Evolutionary conservation across 2,888 invertebrate genomes (phyloP), one percentile per base, ranked within the genome.

Genomic region (Saturnia japonica): DNA sequence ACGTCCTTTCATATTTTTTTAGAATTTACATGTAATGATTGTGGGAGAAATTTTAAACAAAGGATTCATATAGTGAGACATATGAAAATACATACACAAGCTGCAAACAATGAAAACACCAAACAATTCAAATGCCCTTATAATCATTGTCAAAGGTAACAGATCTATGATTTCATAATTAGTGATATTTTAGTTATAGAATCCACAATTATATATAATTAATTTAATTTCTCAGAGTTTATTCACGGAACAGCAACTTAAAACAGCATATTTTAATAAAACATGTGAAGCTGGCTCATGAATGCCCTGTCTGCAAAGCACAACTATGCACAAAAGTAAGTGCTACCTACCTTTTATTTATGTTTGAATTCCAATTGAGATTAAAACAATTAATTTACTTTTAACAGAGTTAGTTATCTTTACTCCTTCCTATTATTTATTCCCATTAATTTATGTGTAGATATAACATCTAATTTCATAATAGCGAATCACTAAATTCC

Each of bases 191-290:
- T 34, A 68, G 25, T 28, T 16, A 28, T 45, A 14, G 9, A 9
- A n/a, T 40, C n/a, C n/a, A 51, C 60, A n/a, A 45, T 22, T 28
- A 47, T 47, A 28, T 14, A 60, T 62, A 60, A 40, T 43, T 54
- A 62, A 60, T 70, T 47, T 71, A 73, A 60, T 70, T 69, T 89
- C 86, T 51, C 86, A 93, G 94, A 68, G 83, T 85, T 71, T 96
- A 95, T 81, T 86, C 90, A 8, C 94, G 93, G 73, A 94, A 94
- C 75, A 91, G 89, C 62, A 96, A 95, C 87, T 87, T 96, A 28
- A 91, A 88, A 1, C 90, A 93, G 70, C 96, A 96, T 75, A 88
- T 95, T 71, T 76, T 88, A 71, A 85, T 86, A 1, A 91, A 88
- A 51, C 96, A 96, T 78, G 80, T 92, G 25, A 92, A 92, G 1